A percentile compares a stretch with the other conserved stretches of the same genome.
Evolutionary conservation across 2,113 vertebrate species (phyloP).

Genomic region (Eidolon helvum): DNA sequence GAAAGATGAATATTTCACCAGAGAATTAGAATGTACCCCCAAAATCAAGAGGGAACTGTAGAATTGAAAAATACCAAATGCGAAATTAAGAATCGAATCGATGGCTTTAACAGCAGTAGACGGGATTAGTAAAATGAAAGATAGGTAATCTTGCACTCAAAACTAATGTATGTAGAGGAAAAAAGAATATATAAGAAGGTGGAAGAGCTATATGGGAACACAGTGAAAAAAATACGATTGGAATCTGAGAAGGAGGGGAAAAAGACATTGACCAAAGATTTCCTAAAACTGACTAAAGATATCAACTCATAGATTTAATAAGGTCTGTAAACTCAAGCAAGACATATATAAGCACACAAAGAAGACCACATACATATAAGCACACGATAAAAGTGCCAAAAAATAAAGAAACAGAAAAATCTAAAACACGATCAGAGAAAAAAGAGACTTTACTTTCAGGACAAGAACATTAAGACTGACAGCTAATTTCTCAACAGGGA

Average conservation of each 20-base stretch:
- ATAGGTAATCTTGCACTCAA: not conserved
- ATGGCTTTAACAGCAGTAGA: not conserved
- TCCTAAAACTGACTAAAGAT: not conserved
- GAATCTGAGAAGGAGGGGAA: not conserved
- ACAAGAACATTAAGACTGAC: not conserved
- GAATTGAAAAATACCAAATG: not conserved
- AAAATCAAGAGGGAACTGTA: not conserved
- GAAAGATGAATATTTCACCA: slow-evolving; percentile 5
- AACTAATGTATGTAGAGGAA: not conserved
- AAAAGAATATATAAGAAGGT: not conserved
- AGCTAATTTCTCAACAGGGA: not conserved
- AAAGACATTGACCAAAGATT: not conserved
- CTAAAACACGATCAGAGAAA: not conserved
- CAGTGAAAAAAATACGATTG: slow-evolving; percentile 5
- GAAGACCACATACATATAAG: not conserved
- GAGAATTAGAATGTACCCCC: not conserved
- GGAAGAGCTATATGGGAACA: not conserved
- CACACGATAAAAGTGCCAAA: not conserved
- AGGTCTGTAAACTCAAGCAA: not conserved
- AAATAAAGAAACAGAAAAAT: not conserved
- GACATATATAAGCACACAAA: not conserved
- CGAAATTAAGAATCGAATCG: slow-evolving; percentile 32
- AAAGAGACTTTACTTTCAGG: not conserved
- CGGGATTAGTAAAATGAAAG: not conserved
- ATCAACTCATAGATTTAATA: not conserved